phyloP scores from a whole-genome alignment of 23 tunicate genomes.

The Trididemnum clinides region DNA sequence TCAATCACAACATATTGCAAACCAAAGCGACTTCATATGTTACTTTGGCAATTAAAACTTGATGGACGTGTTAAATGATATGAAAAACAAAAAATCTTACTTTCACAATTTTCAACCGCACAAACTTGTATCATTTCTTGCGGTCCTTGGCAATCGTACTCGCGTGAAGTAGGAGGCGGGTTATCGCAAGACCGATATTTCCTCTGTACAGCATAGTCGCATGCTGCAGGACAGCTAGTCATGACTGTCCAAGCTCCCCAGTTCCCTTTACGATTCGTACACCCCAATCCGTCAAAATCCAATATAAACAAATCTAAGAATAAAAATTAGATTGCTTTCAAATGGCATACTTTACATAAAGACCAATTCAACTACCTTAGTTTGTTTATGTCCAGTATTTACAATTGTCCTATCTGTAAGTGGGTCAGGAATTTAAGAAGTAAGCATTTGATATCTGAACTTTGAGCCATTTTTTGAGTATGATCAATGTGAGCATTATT shows the following conservation, averaged over 20 bases:
- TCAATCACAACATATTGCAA: too few relatives aligned
- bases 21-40: too few relatives aligned
- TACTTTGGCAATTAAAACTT: too few relatives aligned
- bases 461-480: too few relatives aligned
- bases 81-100: too few relatives aligned
- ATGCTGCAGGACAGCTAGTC: constrained; percentile 54
- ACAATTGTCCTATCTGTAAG: too few relatives aligned
- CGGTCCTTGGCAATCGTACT: constrained; percentile 44
- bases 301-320: constrained; percentile 12
- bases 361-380: background rate
- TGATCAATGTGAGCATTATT: too few relatives aligned
- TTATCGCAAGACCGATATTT: constrained; percentile 43
- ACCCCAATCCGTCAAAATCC: constrained; percentile 32
- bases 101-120: constrained; percentile 51
- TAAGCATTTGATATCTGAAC: too few relatives aligned
- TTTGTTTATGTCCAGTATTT: background rate
- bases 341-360: too few relatives aligned
- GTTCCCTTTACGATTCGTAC: constrained; percentile 28
- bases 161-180: constrained; percentile 32
- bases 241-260: constrained; percentile 78
- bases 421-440: too few relatives aligned
- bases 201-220: constrained; percentile 53
- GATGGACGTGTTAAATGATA: too few relatives aligned
- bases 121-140: constrained; percentile 39
- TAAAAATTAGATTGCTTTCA: too few relatives aligned